A percentile compares a stretch with the other conserved stretches of the same genome.
Conservation (phyloP, 2,888 invertebrate species). For the Hyposoter didymator region DNA sequence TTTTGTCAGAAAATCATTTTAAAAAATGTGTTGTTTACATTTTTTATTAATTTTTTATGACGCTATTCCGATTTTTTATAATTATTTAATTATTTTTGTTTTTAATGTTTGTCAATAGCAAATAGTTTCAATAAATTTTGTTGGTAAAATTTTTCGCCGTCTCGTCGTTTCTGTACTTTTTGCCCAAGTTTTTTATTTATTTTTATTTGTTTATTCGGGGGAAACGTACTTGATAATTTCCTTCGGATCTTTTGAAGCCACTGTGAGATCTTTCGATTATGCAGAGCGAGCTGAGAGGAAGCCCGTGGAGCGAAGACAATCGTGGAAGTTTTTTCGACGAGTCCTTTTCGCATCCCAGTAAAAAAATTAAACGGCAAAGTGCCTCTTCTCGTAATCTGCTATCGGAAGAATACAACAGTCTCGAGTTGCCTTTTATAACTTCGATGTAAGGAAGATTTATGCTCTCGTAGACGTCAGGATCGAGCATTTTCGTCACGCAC, state of each 20-base stretch:
- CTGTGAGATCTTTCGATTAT: slow-evolving; percentile 78
- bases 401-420: slow-evolving; percentile 84
- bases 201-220: slow-evolving; percentile 23
- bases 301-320: slow-evolving; percentile 84
- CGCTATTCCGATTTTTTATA: not conserved
- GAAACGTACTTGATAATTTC: slow-evolving; percentile 76
- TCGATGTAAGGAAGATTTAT: slow-evolving; percentile 86
- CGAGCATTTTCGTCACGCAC: slow-evolving; percentile 87
- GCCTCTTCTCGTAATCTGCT: slow-evolving; percentile 84
- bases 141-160: not conserved
- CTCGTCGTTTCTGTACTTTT: not conserved
- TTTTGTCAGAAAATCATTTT: not conserved
- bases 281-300: slow-evolving; percentile 84
- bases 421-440: slow-evolving; percentile 85
- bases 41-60: no score
- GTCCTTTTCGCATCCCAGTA: slow-evolving; percentile 84
- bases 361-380: slow-evolving; percentile 85
- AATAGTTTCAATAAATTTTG: not conserved
- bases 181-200: no score
- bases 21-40: not conserved
- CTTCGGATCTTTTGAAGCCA: slow-evolving; percentile 75
- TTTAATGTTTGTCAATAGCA: not conserved
- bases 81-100: not conserved
- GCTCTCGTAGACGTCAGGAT: slow-evolving; percentile 87
- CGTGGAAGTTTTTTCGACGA: slow-evolving; percentile 84